A percentile compares a stretch with the other conserved stretches of the same genome.
Conservation (phyloP, 1,140 invertebrate species). For the Drosophila pseudoobscura region DNA sequence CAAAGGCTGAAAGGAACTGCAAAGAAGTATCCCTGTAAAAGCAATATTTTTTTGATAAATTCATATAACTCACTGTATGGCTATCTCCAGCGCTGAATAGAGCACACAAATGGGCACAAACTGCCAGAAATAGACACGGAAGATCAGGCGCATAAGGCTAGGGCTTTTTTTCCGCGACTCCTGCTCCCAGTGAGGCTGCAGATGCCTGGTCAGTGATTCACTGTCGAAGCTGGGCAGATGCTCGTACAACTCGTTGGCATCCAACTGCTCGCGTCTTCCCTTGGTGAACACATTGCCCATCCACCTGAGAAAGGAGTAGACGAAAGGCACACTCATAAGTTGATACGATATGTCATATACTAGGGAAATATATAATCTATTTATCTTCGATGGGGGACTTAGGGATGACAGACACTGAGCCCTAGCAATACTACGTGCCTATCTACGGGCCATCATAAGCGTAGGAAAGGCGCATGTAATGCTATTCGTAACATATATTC, state of each 20-base stretch:
- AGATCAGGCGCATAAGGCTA: constrained; percentile 85
- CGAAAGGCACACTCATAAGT: constrained; percentile 20
- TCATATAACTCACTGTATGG: constrained; percentile 60
- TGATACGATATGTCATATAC: not conserved
- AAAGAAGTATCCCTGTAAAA: constrained; percentile 1
- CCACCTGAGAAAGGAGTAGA: constrained; percentile 61
- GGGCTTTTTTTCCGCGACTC: constrained; percentile 83
- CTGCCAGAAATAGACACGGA: constrained; percentile 85
- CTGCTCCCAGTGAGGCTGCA: constrained; percentile 85
- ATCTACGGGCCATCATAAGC: constrained; percentile 4
- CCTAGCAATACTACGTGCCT: constrained; percentile 47
- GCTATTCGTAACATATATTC: not conserved
- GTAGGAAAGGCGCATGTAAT: not conserved
- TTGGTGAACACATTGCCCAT: constrained; percentile 79
- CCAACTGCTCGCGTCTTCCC: constrained; percentile 81
- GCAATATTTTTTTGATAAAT: not conserved
- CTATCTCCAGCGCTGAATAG: constrained; percentile 63
- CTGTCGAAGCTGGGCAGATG: constrained; percentile 83
- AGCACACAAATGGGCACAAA: constrained; percentile 68
- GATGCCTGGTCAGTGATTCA: constrained; percentile 77
- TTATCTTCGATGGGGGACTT: constrained; percentile 5
- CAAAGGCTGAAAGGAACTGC: constrained; percentile 85
- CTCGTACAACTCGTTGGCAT: constrained; percentile 83
- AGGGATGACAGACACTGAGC: constrained; percentile 20
- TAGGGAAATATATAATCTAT: constrained; percentile 50